phyloP scores from a whole-genome alignment of 2,113 vertebrate genomes.

The Apodemus speciosus region DNA sequence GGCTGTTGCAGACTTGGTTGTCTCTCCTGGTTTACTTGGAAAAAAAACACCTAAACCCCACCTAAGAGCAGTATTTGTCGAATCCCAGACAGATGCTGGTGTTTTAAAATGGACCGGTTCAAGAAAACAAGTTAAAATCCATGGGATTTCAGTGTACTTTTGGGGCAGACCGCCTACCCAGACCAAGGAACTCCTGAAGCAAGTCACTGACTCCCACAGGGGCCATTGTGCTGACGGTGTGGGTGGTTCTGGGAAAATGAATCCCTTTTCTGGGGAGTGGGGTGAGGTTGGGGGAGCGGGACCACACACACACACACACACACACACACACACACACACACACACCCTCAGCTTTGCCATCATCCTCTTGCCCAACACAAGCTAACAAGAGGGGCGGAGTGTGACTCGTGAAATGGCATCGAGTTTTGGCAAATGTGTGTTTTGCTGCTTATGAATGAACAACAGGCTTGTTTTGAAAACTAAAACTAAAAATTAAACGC shows the following conservation, averaged over 20 bases:
- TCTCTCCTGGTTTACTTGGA: neutral
- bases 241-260: slow-evolving; percentile 28
- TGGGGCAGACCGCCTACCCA: neutral
- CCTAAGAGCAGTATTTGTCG: neutral
- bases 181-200: neutral
- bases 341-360: slow-evolving; percentile 33
- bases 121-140: neutral
- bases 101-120: neutral
- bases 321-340: too few species aligned
- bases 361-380: neutral
- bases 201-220: neutral
- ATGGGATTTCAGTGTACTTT: neutral
- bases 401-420: neutral
- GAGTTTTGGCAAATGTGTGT: slow-evolving; percentile 23
- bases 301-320: too few species aligned
- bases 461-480: slow-evolving; percentile 42
- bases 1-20: neutral
- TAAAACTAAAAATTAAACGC: slow-evolving; percentile 55
- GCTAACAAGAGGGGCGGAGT: neutral
- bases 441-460: slow-evolving; percentile 64
- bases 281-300: neutral
- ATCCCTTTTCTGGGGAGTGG: neutral
- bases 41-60: slow-evolving; percentile 30
- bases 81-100: neutral
- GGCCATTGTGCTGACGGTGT: neutral